These are phyloP conservation scores for Micromesistius poutassou DNA, from an alignment of 2,797 vertebrate genomes.

Conservation along the genomic window DNA sequence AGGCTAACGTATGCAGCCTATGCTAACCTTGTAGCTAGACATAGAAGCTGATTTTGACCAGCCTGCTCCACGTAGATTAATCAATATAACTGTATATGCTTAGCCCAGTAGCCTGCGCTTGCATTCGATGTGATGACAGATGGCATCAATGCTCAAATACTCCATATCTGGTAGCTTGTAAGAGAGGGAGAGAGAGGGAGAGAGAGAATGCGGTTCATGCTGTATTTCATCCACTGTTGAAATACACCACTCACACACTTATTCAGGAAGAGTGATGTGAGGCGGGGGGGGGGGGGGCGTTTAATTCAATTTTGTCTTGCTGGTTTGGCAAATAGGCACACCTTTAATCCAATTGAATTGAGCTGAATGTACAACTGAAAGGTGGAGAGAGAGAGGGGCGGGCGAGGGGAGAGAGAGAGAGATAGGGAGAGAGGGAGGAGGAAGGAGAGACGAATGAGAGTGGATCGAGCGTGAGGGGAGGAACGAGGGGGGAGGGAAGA, in stretches of 20 bases:
- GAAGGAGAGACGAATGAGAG: too few relatives aligned
- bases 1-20: too few relatives aligned
- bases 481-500: too few relatives aligned
- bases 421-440: neutral
- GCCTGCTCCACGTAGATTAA: too few relatives aligned
- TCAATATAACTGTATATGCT: too few relatives aligned
- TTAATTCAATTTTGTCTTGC: neutral
- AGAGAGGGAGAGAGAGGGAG: neutral
- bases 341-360: slow-evolving; percentile 4
- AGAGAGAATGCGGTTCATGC: neutral
- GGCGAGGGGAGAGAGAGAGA: neutral
- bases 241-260: slow-evolving; percentile 2
- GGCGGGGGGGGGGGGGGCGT: neutral
- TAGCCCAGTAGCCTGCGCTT: too few relatives aligned
- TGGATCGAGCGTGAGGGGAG: slow-evolving; percentile 3
- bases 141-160: too few relatives aligned
- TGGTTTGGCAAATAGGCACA: slow-evolving; percentile 6
- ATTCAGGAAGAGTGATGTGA: neutral
- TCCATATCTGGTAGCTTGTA: too few relatives aligned
- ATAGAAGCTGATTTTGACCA: too few relatives aligned
- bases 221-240: slow-evolving; percentile 1
- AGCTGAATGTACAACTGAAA: neutral
- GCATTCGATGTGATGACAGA: too few relatives aligned
- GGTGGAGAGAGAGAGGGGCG: neutral
- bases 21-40: neutral